These are phyloP conservation scores for Eudyptes chrysolophus DNA, from an alignment of 2,113 vertebrate genomes.

Conservation along the genomic window DNA sequence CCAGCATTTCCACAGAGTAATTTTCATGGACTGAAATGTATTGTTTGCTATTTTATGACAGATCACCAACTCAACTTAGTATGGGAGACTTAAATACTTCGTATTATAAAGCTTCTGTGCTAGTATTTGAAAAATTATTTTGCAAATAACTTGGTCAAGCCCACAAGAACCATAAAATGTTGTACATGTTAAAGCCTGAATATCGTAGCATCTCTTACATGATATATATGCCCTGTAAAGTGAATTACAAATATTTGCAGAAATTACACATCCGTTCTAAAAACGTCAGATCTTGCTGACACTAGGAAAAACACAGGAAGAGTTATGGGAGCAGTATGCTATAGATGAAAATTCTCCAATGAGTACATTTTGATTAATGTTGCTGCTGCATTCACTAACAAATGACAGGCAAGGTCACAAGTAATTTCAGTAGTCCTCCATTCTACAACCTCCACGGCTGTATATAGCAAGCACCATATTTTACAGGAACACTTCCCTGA, in stretches of 20 bases:
- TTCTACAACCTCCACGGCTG: neutral
- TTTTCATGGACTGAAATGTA: neutral
- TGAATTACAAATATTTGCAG: slow-evolving; percentile 31
- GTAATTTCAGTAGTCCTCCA: neutral
- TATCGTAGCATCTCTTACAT: neutral
- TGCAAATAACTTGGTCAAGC: neutral
- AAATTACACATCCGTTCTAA: slow-evolving; percentile 32
- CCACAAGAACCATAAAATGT: neutral
- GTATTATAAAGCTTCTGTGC: neutral
- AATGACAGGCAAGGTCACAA: slow-evolving; percentile 35
- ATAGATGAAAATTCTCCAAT: slow-evolving; percentile 1
- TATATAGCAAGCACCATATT: neutral
- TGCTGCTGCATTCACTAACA: neutral
- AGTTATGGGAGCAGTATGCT: neutral
- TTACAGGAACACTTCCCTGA: neutral
- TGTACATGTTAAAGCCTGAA: neutral
- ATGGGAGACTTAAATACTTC: neutral
- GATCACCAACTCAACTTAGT: neutral
- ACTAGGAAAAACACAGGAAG: neutral
- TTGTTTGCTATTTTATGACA: neutral
- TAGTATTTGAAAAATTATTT: neutral
- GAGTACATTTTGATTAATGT: slow-evolving; percentile 1
- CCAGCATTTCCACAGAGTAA: neutral
- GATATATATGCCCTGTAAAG: neutral
- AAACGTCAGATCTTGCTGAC: slow-evolving; percentile 26